Conservation (phyloP, 2,113 vertebrate species). For the Dasyornis broadbenti region DNA sequence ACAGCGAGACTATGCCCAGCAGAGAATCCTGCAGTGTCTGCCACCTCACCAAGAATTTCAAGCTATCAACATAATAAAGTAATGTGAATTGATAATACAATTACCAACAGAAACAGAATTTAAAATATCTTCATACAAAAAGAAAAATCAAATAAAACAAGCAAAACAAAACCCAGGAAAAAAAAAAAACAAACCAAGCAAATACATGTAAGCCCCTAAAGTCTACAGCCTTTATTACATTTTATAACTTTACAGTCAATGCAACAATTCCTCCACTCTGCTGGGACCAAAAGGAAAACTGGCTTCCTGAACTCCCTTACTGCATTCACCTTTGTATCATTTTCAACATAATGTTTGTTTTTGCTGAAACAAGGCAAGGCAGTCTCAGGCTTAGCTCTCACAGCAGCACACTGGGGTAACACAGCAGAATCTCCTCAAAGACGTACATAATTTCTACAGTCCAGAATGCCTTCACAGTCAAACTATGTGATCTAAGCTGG, state of each 20-base stretch:
- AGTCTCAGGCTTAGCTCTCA: background rate
- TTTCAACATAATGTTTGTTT: background rate
- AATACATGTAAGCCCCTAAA: background rate
- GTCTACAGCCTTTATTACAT: background rate
- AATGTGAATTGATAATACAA: background rate
- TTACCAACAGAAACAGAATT: background rate
- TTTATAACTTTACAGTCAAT: background rate
- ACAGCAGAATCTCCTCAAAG: background rate
- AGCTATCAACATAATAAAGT: background rate
- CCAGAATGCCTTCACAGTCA: background rate
- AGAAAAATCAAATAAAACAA: background rate
- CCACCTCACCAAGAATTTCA: background rate
- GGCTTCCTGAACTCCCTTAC: background rate
- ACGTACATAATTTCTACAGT: background rate
- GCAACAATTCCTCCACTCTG: background rate
- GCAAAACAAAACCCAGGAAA: background rate
- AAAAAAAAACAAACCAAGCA: background rate
- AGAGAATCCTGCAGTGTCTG: background rate
- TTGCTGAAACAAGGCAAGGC: background rate
- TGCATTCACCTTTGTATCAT: background rate
- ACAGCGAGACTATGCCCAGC: background rate
- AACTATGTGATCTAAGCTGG: background rate
- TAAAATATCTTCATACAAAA: background rate
- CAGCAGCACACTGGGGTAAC: fast-evolving
- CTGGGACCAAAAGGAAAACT: background rate